A percentile compares a stretch with the other conserved stretches of the same genome.
phyloP scores from a whole-genome alignment of 2,797 vertebrate genomes.

The Sebastes itinus region DNA sequence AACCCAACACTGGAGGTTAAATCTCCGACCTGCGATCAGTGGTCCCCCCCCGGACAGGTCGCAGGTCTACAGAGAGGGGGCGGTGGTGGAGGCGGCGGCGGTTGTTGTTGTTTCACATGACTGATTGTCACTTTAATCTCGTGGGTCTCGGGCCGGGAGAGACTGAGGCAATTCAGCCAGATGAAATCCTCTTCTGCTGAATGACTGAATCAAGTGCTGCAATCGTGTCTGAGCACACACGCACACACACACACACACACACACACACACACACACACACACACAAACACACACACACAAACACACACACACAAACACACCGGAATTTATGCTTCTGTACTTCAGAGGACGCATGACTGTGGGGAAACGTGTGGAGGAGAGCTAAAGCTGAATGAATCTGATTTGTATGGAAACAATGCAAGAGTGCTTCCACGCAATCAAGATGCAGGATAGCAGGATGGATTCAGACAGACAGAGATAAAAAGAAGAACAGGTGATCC shows the following conservation, averaged over 20 bases:
- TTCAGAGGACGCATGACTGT: not conserved
- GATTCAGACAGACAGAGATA: not conserved
- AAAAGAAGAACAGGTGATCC: not conserved
- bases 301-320: not conserved
- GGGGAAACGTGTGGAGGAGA: not conserved
- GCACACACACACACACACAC: not conserved
- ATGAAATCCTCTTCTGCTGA: conserved; percentile 37
- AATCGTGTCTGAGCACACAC: not conserved
- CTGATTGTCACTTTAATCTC: conserved; percentile 44
- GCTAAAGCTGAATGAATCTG: not conserved
- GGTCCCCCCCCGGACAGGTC: not conserved
- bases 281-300: no score
- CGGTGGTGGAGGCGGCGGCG: no score
- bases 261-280: not conserved
- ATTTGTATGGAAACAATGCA: not conserved
- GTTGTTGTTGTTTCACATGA: conserved; percentile 28
- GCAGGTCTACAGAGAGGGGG: not conserved
- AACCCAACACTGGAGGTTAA: not conserved
- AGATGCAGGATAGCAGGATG: not conserved
- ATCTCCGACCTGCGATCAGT: not conserved
- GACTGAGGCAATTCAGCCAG: conserved; percentile 31
- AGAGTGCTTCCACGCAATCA: not conserved
- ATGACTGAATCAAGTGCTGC: not conserved
- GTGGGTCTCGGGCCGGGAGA: conserved; percentile 1
- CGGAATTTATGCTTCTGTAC: not conserved